Conservation (phyloP, 2,888 invertebrate genomes). For the Phanerotoma sp. region DNA sequence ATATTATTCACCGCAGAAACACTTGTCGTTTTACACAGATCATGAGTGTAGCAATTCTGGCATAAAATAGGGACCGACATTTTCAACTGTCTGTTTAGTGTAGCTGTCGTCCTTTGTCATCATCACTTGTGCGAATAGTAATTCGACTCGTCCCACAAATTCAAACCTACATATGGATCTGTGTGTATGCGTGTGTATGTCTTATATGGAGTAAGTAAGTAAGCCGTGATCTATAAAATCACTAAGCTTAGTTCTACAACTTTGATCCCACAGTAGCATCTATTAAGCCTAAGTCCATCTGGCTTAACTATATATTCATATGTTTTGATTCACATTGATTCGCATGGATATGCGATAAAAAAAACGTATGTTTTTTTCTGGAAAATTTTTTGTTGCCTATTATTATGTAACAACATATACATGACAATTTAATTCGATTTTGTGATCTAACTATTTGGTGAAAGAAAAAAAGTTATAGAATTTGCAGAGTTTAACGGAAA, state of each 20-base stretch:
- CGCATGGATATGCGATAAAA: background rate
- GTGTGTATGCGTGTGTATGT: background rate
- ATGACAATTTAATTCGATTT: too few species aligned
- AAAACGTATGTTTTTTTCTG: too few species aligned
- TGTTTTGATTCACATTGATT: background rate
- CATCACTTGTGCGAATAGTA: conserved; percentile 40
- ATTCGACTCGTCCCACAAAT: background rate
- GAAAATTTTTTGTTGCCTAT: too few species aligned
- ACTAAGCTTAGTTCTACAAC: background rate
- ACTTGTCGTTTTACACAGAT: conserved; percentile 12
- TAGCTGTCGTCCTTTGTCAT: conserved; percentile 56
- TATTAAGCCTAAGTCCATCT: conserved; percentile 9
- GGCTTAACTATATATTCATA: conserved; percentile 12
- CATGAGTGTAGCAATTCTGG: conserved; percentile 41
- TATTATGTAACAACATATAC: too few species aligned
- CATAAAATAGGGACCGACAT: conserved; percentile 55
- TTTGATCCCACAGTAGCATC: background rate
- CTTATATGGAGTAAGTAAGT: background rate
- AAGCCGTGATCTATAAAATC: too few species aligned
- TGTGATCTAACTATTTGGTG: too few species aligned
- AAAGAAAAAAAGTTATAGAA: too few species aligned
- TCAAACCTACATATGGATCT: too few species aligned
- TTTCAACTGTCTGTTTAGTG: conserved; percentile 54
- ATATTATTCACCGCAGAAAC: too few species aligned
- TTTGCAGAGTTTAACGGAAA: too few species aligned